Conservation (phyloP, 2,113 vertebrate species). For the Oncorhynchus nerka region DNA sequence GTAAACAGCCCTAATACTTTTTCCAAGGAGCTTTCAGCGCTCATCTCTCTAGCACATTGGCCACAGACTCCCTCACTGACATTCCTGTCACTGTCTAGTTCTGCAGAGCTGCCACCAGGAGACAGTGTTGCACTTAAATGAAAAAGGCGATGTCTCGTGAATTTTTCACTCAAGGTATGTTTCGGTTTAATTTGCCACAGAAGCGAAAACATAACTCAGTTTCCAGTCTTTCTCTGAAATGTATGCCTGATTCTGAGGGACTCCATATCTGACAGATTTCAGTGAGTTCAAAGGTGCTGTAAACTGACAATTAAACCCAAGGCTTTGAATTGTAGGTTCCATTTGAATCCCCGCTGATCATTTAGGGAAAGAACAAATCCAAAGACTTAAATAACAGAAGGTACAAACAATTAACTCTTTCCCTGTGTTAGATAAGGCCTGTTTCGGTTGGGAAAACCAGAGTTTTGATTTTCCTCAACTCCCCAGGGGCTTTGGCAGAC, state of each 20-base stretch:
- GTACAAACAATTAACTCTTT: too few species aligned
- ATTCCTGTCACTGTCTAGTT: slow-evolving; percentile 20
- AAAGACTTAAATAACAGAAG: too few species aligned
- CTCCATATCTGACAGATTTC: slow-evolving; percentile 26
- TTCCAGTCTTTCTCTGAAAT: slow-evolving; percentile 63
- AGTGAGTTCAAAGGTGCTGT: slow-evolving; percentile 9
- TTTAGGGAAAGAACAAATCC: background rate
- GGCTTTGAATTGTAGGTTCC: background rate
- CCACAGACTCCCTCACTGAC: slow-evolving; percentile 43
- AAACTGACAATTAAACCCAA: slow-evolving; percentile 8
- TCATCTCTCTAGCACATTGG: slow-evolving; percentile 66
- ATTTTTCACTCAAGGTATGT: slow-evolving; percentile 73
- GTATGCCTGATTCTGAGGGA: slow-evolving; percentile 53
- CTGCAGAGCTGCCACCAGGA: slow-evolving; percentile 51
- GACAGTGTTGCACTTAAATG: slow-evolving; percentile 55
- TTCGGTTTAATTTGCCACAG: slow-evolving; percentile 69
- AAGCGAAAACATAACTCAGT: slow-evolving; percentile 67
- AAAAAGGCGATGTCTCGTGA: slow-evolving; percentile 25
- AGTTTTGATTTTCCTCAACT: slow-evolving; percentile 66
- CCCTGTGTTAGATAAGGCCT: slow-evolving; percentile 13
- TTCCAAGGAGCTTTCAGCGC: slow-evolving; percentile 77
- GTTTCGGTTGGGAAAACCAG: slow-evolving; percentile 53
- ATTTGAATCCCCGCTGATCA: background rate
- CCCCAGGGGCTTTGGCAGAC: slow-evolving; percentile 71
- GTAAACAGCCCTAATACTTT: slow-evolving; percentile 76